Evolutionary conservation across 92 coral and sea anemone genomes (phyloP), one percentile per base, ranked within the genome.

Genomic region (Zoanthus sansibaricus): DNA sequence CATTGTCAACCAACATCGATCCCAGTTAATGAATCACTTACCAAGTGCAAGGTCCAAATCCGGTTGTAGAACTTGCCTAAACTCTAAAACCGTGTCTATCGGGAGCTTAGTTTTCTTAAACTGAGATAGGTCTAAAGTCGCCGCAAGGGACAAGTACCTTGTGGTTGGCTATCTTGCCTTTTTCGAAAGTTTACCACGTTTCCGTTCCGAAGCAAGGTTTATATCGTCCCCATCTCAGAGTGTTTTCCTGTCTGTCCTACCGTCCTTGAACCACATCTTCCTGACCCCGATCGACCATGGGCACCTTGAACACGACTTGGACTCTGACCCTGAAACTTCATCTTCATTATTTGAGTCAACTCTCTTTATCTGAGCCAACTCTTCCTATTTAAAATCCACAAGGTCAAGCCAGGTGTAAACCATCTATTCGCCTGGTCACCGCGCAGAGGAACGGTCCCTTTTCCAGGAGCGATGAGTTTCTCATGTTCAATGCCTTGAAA

Each of bases 151-250:
- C 45, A 85, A 86, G 48, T 78, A 78, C 72, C 89, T 85, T 30
- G 83, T 86, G 56, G 71, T 79, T 6, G 76, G 61, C 58, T 16
- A 6, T n/a, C 75, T 48, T 79, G 87, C 86, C 62, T 59, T n/a
- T 71, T 90, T 42, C 90, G 84, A 48, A 90, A 86, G 87, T 79
- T 90, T 52, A 79, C 90, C 16, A 69, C 44, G 73, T 90, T 87
- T 45, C 90, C 86, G 83, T 90, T 85, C 76, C 61, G 79, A 76
- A 78, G 78, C 51, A 86, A 86, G 54, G 87, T 80, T 13, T 86
- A 80, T 71, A 11, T 48, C 5, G 78, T 86, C 9, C 83, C 83
- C 46, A 45, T 86, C 44, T 49, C 71, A 1, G 82, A 86, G 16
- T 86, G 90, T 64, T 90, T 84, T 48, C 90, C 62, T 30, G 73